Conservation (phyloP, 2,888 invertebrate species). For the Yponomeuta evonymella region DNA sequence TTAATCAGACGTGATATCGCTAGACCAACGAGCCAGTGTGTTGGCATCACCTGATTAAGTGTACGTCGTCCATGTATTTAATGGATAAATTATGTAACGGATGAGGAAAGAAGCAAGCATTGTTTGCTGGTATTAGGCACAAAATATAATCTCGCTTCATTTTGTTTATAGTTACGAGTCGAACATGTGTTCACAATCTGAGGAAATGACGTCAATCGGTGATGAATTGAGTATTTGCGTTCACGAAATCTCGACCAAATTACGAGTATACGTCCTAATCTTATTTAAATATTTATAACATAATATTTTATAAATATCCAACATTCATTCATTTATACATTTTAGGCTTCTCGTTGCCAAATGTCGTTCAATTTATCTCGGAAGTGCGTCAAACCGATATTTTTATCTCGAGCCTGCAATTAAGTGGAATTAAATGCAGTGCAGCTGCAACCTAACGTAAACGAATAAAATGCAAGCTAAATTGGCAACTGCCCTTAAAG, state of each 20-base stretch:
- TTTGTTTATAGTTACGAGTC: neutral
- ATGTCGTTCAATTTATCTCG: neutral
- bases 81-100: too few species aligned
- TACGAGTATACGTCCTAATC: neutral
- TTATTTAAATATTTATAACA: neutral
- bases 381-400: neutral
- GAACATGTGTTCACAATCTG: neutral
- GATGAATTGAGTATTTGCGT: constrained; percentile 2
- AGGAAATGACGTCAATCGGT: constrained; percentile 4
- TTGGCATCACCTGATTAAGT: too few species aligned
- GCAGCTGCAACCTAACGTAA: constrained; percentile 24
- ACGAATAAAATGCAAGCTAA: constrained; percentile 41
- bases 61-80: too few species aligned
- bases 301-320: neutral
- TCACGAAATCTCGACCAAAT: neutral
- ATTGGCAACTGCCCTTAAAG: constrained; percentile 44
- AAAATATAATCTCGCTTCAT: neutral
- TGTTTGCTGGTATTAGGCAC: too few species aligned
- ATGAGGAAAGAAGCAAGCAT: too few species aligned
- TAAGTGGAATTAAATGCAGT: neutral
- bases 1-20: too few species aligned
- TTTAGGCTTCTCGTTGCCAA: neutral
- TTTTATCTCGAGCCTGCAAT: neutral
- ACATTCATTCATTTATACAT: neutral
- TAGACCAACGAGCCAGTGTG: too few species aligned